phyloP scores from a whole-genome alignment of 1,140 invertebrate genomes.

The Camponotus vicinus region DNA sequence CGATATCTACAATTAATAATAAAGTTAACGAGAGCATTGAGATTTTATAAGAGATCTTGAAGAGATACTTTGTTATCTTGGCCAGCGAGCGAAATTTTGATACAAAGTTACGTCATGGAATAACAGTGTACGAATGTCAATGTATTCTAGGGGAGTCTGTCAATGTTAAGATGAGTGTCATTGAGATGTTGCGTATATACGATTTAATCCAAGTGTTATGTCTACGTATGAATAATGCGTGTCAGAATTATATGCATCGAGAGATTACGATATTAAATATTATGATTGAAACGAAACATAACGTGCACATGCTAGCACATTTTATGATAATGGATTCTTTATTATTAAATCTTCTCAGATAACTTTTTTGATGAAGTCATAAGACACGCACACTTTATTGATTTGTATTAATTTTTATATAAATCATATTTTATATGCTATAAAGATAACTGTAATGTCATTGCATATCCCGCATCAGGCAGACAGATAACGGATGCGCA shows the following conservation, averaged over 20 bases:
- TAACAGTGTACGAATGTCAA: constrained; percentile 1
- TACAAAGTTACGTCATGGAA: background rate
- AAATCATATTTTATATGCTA: no score
- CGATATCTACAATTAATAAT: background rate
- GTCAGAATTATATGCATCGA: constrained; percentile 9
- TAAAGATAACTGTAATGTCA: no score
- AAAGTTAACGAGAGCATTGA: background rate
- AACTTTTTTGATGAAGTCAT: no score
- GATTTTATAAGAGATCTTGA: background rate
- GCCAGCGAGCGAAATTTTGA: background rate
- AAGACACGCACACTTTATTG: background rate
- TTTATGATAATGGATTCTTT: constrained; percentile 26
- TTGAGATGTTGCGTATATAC: constrained; percentile 19
- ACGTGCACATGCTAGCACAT: background rate
- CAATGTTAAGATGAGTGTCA: constrained; percentile 42
- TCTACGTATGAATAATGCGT: constrained; percentile 27
- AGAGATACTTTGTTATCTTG: background rate
- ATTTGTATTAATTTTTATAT: background rate
- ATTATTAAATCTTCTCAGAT: background rate
- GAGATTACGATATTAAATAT: constrained; percentile 38
- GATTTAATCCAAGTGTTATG: constrained; percentile 27
- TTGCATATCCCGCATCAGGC: background rate
- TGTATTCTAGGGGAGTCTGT: constrained; percentile 34
- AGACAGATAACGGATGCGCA: background rate
- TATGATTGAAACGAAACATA: background rate